Conservation (phyloP, 2,797 vertebrate species). For the Chelon labrosus region DNA sequence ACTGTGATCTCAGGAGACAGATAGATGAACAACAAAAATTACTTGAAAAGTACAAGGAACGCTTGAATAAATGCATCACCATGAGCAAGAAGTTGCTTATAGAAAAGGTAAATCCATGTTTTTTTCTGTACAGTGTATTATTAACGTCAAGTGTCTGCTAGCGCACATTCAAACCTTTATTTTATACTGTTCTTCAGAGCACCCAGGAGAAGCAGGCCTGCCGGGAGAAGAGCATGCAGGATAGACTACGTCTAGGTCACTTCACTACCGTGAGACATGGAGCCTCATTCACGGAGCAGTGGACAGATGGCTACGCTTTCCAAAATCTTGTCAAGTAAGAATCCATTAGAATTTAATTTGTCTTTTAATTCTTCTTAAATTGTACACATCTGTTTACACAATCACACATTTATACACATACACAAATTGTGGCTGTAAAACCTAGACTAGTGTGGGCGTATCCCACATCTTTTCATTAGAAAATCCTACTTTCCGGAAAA, state of each 20-base stretch:
- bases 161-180: neutral
- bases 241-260: conserved; percentile 96
- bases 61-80: conserved; percentile 99
- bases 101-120: conserved; percentile 89
- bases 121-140: neutral
- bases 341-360: neutral
- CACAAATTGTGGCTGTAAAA: no score
- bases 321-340: conserved; percentile 99
- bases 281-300: conserved; percentile 98
- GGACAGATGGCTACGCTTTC: conserved; percentile 99
- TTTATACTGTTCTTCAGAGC: conserved; percentile 71
- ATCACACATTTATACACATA: no score
- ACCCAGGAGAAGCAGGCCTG: conserved; percentile 96
- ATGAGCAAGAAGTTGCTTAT: conserved; percentile 99
- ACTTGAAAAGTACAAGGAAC: conserved; percentile 99
- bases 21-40: conserved; percentile 99
- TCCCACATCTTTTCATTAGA: no score
- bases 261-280: conserved; percentile 99
- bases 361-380: no score
- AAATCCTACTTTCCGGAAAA: no score
- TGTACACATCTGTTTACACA: no score
- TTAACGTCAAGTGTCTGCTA: neutral
- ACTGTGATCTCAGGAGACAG: conserved; percentile 99
- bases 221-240: conserved; percentile 99
- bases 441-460: no score